These are phyloP conservation scores for Pygocentrus nattereri DNA, from an alignment of 2,797 vertebrate species.

Conservation along the genomic window DNA sequence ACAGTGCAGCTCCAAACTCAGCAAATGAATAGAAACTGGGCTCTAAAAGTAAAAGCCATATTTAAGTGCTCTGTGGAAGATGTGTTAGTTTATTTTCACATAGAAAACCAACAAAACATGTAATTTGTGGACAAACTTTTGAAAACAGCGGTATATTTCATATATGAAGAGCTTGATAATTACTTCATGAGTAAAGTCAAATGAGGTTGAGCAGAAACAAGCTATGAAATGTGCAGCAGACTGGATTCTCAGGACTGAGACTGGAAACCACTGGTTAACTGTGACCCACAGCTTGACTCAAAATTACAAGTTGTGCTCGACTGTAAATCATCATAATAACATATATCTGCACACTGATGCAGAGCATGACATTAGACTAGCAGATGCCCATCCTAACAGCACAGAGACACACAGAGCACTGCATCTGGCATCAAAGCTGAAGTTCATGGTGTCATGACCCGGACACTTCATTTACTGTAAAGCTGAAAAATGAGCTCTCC, in stretches of 20 bases:
- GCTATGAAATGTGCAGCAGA: not conserved
- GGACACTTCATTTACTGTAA: not conserved
- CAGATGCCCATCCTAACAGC: not conserved
- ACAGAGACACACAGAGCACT: not conserved
- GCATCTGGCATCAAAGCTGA: not conserved
- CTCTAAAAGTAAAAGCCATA: too few species aligned
- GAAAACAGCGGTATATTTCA: too few species aligned
- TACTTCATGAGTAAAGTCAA: not conserved
- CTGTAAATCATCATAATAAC: not conserved
- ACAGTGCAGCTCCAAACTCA: too few species aligned
- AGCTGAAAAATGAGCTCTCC: not conserved
- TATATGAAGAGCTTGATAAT: too few species aligned
- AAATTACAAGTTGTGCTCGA: not conserved
- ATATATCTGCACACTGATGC: not conserved
- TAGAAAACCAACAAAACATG: too few species aligned
- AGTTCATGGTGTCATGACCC: not conserved
- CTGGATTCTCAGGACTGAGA: not conserved
- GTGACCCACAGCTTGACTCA: not conserved
- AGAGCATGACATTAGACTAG: not conserved
- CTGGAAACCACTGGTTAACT: not conserved
- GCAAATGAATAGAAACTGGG: too few species aligned
- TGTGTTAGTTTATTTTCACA: too few species aligned
- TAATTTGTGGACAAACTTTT: too few species aligned
- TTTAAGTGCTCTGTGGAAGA: too few species aligned
- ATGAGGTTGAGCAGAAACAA: not conserved